Percentiles rank a stretch among this genome's conserved stretches.
Evolutionary conservation across 2,113 vertebrate genomes (phyloP).

Genomic region (Corythoichthys intestinalis): DNA sequence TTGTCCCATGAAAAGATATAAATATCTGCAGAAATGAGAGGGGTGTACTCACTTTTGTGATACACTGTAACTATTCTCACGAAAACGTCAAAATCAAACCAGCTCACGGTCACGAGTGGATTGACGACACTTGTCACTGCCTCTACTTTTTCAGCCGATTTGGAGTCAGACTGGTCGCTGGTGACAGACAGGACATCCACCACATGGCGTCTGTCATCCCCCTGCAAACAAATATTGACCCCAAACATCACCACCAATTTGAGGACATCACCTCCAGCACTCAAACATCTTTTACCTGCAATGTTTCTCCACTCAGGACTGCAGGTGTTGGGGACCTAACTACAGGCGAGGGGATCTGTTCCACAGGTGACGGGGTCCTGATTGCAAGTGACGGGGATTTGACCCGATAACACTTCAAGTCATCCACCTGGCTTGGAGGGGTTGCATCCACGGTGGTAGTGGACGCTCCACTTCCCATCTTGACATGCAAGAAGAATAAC

Average conservation of each 20-base stretch:
- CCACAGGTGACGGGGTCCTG: neutral
- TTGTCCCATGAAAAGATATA: too few relatives aligned
- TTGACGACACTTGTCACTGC: neutral
- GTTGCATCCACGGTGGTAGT: neutral
- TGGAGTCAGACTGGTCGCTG: neutral
- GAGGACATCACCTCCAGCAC: neutral
- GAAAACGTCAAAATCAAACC: conserved; percentile 3
- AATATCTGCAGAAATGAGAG: too few relatives aligned
- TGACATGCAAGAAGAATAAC: neutral
- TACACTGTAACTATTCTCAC: too few relatives aligned
- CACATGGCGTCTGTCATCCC: conserved; percentile 8
- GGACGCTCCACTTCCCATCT: conserved; percentile 32
- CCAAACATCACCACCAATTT: neutral
- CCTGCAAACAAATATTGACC: conserved; percentile 18
- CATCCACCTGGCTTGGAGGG: neutral
- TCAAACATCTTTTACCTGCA: conserved; percentile 4
- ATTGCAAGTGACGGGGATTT: neutral
- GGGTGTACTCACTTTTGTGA: too few relatives aligned
- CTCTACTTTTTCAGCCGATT: neutral
- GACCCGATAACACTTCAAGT: neutral
- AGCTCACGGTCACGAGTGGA: conserved; percentile 18
- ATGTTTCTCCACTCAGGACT: conserved; percentile 1
- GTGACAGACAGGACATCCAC: conserved; percentile 32
- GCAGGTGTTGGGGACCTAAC: neutral
- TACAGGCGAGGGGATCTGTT: neutral